Evolutionary conservation across 2,113 vertebrate genomes (phyloP).

Genomic region (Tetrao urogallus): DNA sequence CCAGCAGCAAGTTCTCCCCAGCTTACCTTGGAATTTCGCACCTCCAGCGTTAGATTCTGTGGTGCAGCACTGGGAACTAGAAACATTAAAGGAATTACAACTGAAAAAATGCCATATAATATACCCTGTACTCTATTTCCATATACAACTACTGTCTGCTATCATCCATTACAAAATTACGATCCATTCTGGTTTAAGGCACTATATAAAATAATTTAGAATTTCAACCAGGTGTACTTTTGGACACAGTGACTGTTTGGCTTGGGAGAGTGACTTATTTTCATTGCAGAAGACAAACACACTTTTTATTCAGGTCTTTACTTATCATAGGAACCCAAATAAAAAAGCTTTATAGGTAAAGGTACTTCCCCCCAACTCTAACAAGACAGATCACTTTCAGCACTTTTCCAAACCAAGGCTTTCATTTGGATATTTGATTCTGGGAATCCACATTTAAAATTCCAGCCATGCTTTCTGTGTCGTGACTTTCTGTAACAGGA

Average conservation of each 20-base stretch:
- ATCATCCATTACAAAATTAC: neutral
- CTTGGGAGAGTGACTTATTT: neutral
- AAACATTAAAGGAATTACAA: constrained; percentile 50
- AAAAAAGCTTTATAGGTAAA: neutral
- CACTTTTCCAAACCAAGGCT: neutral
- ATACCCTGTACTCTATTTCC: neutral
- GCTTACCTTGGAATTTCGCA: constrained; percentile 97
- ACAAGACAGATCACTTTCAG: neutral
- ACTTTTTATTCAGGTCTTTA: neutral
- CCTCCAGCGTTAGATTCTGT: constrained; percentile 94
- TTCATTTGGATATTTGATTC: neutral
- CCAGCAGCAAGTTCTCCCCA: neutral
- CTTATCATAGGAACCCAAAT: neutral
- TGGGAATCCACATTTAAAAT: neutral
- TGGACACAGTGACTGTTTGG: neutral
- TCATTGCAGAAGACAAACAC: neutral
- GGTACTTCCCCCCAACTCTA: neutral
- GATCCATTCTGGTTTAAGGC: neutral
- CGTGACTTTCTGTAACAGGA: neutral
- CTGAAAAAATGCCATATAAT: neutral
- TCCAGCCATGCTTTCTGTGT: neutral
- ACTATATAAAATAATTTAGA: neutral
- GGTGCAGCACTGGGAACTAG: constrained; percentile 93
- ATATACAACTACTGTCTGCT: neutral
- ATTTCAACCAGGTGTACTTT: neutral